A percentile compares a stretch with the other conserved stretches of the same genome.
phyloP scores from a whole-genome alignment of 1,140 invertebrate genomes.

The Neodiprion lecontei region DNA sequence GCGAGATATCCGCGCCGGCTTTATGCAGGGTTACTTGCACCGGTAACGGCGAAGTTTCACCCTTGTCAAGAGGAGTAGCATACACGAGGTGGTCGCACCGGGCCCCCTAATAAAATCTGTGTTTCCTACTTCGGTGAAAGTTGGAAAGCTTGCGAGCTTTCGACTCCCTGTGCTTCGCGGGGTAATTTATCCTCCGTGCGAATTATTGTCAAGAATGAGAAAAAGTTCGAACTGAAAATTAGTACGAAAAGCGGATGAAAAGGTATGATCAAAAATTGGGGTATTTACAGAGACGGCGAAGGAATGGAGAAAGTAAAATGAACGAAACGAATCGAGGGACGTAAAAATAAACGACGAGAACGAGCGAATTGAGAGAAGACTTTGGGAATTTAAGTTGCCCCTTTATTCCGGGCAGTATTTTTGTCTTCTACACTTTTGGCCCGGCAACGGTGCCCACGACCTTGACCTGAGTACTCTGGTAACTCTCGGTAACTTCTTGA shows the following conservation, averaged over 20 bases:
- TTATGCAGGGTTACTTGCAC: slow-evolving; percentile 14
- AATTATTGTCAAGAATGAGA: neutral
- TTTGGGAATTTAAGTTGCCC: slow-evolving; percentile 24
- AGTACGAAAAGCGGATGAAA: neutral
- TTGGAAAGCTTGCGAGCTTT: slow-evolving; percentile 20
- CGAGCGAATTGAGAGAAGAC: neutral
- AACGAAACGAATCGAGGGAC: neutral
- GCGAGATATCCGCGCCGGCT: slow-evolving; percentile 8
- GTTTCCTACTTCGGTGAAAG: slow-evolving; percentile 14
- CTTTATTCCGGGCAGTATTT: slow-evolving; percentile 10
- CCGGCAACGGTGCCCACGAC: too few species aligned
- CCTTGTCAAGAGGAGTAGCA: neutral
- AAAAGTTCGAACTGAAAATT: slow-evolving; percentile 10
- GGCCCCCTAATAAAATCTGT: too few species aligned
- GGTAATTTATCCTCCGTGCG: neutral
- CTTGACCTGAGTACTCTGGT: too few species aligned
- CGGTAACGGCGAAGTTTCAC: neutral
- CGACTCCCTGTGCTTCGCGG: neutral
- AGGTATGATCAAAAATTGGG: neutral
- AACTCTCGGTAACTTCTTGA: too few species aligned
- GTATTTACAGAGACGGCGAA: slow-evolving; percentile 1
- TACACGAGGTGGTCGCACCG: too few species aligned
- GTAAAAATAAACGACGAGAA: neutral
- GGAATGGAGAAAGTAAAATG: neutral
- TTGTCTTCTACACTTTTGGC: too few species aligned